These are phyloP conservation scores for Hypena proboscidalis DNA, from an alignment of 2,888 invertebrate genomes.

Conservation along the genomic window DNA sequence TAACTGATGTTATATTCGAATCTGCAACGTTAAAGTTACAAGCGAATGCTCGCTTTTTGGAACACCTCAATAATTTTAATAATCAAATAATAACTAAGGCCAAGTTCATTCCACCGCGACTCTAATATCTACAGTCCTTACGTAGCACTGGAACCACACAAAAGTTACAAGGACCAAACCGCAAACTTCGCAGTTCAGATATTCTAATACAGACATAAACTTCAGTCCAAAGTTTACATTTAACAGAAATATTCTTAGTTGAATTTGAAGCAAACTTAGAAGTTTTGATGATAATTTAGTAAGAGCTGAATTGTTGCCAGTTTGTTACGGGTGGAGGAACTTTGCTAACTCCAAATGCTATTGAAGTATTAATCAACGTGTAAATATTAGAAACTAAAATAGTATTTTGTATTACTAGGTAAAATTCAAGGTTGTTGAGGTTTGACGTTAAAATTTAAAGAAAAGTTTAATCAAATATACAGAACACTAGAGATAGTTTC, in stretches of 20 bases:
- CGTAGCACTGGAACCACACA: background rate
- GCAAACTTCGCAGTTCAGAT: background rate
- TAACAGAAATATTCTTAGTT: slow-evolving; percentile 4
- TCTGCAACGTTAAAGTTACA: too few species aligned
- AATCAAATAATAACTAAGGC: too few species aligned
- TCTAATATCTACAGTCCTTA: too few species aligned
- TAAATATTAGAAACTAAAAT: background rate
- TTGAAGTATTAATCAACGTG: background rate
- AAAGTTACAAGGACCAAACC: background rate
- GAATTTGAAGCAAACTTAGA: background rate
- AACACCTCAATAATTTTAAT: too few species aligned
- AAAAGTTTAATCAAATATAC: too few species aligned
- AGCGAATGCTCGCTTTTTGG: too few species aligned
- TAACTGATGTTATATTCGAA: too few species aligned
- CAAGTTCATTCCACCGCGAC: too few species aligned
- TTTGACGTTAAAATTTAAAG: too few species aligned
- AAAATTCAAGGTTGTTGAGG: too few species aligned
- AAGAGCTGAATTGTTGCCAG: background rate
- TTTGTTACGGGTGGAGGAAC: background rate
- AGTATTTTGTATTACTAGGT: too few species aligned
- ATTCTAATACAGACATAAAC: background rate
- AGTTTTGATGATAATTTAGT: slow-evolving; percentile 4
- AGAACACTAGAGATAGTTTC: too few species aligned
- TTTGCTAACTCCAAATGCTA: background rate
- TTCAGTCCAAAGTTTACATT: background rate